Evolutionary conservation across 2,888 invertebrate species (phyloP), one percentile per base, ranked within the genome.

Genomic region (Laothoe populi): DNA sequence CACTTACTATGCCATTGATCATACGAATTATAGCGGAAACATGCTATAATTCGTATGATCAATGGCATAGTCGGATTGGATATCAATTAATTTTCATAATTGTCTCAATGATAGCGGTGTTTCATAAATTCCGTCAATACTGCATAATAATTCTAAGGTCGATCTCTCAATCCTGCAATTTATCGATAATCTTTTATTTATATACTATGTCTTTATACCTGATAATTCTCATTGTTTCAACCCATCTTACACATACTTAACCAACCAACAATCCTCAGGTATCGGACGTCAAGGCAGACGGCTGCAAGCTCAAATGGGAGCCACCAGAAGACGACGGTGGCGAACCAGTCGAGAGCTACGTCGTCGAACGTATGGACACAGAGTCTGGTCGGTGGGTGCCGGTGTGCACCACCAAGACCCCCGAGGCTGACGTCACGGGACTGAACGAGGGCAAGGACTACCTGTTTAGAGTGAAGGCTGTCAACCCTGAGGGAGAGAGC

Each of bases 401-500:
- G 2, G 98, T 98, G 5, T 96, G 96, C 62, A 97, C 96, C 26
- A 91, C 89, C 19, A 91, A 89, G 73, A 82, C 80, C 0, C 97
- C 97, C 0, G 97, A 97, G 80, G 97, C 97, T 57, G 97, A 97
- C 74, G 96, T 97, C 74, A 95, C 96, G 0, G 99, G 99, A 0
- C 94, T 99, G 23, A 97, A 97, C 70, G 99, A 99, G 92, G 99
- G 99, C 73, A 98, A 99, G 86, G 98, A 99, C 81, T 99, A 99
- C 87, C 95, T 98, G 91, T 99, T 99, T 95, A 95, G 99, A 64
- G 99, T 99, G 0, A 98, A 98, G 82, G 99, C 99, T 16, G 96
- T 99, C 40, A 99, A 99, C 81, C 95, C 97, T 23, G 98, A 99
- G 86, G 99, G 99, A 21, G 98, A 98, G 86, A 99, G 99, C 0